Evolutionary conservation across 2,113 vertebrate species (phyloP), one percentile per base, ranked within the genome.

Genomic region (Laterallus jamaicensis): DNA sequence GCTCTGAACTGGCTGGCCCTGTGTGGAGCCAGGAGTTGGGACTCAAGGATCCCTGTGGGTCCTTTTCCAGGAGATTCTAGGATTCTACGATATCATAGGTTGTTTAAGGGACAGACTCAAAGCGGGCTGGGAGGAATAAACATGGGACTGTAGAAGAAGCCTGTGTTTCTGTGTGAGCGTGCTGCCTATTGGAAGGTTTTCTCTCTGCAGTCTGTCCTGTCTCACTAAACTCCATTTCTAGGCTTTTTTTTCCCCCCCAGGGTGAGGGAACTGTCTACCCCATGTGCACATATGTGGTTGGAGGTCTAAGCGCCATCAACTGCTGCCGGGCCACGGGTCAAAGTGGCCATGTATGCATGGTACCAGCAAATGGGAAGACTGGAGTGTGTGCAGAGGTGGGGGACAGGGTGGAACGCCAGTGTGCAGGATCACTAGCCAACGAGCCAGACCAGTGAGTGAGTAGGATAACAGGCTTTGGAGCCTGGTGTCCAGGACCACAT

Each of bases 341-440:
- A 22, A 71, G 42, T 9, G 49, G 13, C 11, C 20, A 17, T 5
- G 37, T 8, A 5, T 10, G 2, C 7, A 10, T 2, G 10, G 9
- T 62, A 62, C 19, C 11, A 14, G 59, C 17, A 22, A n/a, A 10
- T 0, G 31, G 24, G 31, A 54, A n/a, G 37, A 40, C 7, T 3
- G 50, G 35, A 62, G 32, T 6, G 2, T 1, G 5, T 7, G 29
- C 16, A 12, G 39, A 6, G 15, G 10, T 28, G 0, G 2, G 13
- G 10, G 5, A 59, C 16, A 39, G 10, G 4, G 6, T 17, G 16
- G 64, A 47, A 49, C 4, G 12, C 10, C 55, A 9, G 12, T 1
- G 2, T 6, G 40, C 3, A 18, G 1, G 18, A 56, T 12, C 13
- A 1, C 42, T 18, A 15, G 5, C 0, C 0, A 52, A 20, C 0